Percentiles rank a stretch among this genome's conserved stretches.
phyloP scores from a whole-genome alignment of 2,888 invertebrate species.

The Serrognathus titanus region DNA sequence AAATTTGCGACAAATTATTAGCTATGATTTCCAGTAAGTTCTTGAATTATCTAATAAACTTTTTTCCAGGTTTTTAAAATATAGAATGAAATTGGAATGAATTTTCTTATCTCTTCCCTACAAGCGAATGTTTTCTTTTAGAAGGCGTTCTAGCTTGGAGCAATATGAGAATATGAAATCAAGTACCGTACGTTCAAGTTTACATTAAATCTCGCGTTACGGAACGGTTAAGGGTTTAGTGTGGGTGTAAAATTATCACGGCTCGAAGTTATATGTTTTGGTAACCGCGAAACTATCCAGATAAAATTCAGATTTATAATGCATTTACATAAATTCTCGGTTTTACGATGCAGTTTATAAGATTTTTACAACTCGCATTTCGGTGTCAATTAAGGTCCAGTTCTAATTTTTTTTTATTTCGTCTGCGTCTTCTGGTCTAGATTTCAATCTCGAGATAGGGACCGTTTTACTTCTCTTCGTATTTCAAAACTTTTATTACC shows the following conservation, averaged over 20 bases:
- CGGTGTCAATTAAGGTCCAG: conserved; percentile 25
- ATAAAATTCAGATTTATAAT: conserved; percentile 6
- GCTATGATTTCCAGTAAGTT: too few relatives aligned
- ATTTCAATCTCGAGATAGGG: conserved; percentile 16
- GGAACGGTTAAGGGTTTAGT: background rate
- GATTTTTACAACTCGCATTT: conserved; percentile 23
- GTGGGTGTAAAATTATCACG: background rate
- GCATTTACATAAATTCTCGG: conserved; percentile 14
- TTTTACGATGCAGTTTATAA: conserved; percentile 19
- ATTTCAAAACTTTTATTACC: conserved; percentile 1
- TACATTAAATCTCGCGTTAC: background rate
- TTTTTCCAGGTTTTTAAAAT: too few relatives aligned
- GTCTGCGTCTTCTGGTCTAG: conserved; percentile 18
- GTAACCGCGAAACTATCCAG: background rate
- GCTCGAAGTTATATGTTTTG: conserved; percentile 1
- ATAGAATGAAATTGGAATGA: too few relatives aligned
- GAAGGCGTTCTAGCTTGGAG: too few relatives aligned
- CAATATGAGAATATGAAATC: too few relatives aligned
- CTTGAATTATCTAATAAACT: too few relatives aligned
- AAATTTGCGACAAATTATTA: too few relatives aligned
- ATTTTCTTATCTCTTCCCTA: too few relatives aligned
- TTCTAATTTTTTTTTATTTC: conserved; percentile 21
- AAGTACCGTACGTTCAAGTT: too few relatives aligned
- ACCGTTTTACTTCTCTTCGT: conserved; percentile 3
- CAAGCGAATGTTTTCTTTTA: too few relatives aligned